Evolutionary conservation across 2,888 invertebrate genomes (phyloP), one percentile per base, ranked within the genome.

Genomic region (Orchestes rusci): DNA sequence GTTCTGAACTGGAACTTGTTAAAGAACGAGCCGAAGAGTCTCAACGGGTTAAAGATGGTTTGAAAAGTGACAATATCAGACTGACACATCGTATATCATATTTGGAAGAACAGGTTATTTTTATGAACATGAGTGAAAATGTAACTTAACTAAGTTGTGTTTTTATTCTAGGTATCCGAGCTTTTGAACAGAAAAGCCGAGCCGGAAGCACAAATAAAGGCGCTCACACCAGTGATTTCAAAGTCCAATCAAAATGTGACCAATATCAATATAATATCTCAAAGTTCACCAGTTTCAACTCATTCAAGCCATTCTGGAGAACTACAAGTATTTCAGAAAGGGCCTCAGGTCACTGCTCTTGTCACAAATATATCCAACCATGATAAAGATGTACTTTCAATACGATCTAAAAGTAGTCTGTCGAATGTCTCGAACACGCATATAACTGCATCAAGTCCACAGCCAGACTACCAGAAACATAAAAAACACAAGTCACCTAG

Each of bases 61-160:
- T 80, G 20, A 79, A 82, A 58, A 75, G 82, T 16, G 90, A 90
- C 68, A 90, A 89, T 70, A 79, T 88, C 48, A 73, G 90, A 38
- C 73, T 91, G 47, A 88, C 88, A 10, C 91, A 91, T 67, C 75
- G 91, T 54, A 91, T 91, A 59, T 86, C 88, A 2, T 91, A 91
- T 67, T 74, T 92, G 45, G 91, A 92, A 66, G 90, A 91, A 62
- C 90, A 90, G 69, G 88, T 88, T 53, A 10, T 12, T 10, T 10
- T 13, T 16, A 27, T n/a, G n/a, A n/a, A n/a, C n/a, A n/a, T n/a
- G n/a, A n/a, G n/a, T n/a, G n/a, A n/a, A n/a, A n/a, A n/a, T n/a
- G n/a, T n/a, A n/a, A n/a, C n/a, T n/a, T 8, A 27, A 17, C 16
- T 34, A n/a, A 39, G 15, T 15, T 28, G 23, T 20, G 31, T 12